These are phyloP conservation scores for Heliconius eleuchia DNA, from an alignment of 1,140 invertebrate genomes.

Conservation along the genomic window DNA sequence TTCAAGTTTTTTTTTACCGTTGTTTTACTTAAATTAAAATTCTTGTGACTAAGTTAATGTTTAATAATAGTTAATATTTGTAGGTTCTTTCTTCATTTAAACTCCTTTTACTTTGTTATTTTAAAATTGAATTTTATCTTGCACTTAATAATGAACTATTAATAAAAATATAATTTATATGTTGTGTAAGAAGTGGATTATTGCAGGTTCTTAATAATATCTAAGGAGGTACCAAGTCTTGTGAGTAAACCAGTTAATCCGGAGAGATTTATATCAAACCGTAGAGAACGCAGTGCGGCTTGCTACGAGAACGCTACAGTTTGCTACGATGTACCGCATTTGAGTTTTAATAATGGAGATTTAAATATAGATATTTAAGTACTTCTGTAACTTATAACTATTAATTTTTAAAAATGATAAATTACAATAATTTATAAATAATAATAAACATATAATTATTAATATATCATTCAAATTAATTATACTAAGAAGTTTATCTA, in stretches of 20 bases:
- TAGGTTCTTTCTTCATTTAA: neutral
- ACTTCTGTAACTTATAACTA: neutral
- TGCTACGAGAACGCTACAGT: slow-evolving; percentile 46
- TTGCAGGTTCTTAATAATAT: slow-evolving; percentile 48
- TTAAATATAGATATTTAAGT: slow-evolving; percentile 6
- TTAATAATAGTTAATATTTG: neutral
- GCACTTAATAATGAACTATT: slow-evolving; percentile 5
- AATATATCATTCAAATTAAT: neutral
- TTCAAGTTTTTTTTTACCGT: neutral
- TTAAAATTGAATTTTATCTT: neutral
- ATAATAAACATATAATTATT: neutral
- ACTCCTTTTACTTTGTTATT: neutral
- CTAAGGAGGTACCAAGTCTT: slow-evolving; percentile 49
- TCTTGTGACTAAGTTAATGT: slow-evolving; percentile 4
- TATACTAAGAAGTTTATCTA: too few species aligned
- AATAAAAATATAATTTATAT: slow-evolving; percentile 21
- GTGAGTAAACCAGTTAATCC: slow-evolving; percentile 57
- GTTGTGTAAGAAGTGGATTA: slow-evolving; percentile 22
- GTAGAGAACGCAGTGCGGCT: slow-evolving; percentile 59
- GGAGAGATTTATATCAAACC: slow-evolving; percentile 58
- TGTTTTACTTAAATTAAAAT: slow-evolving; percentile 2
- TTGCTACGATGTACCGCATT: slow-evolving; percentile 39
- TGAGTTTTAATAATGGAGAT: slow-evolving; percentile 35
- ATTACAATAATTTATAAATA: neutral
- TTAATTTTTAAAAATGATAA: neutral